Percentiles rank a stretch among this genome's conserved stretches.
Evolutionary conservation across 2,888 invertebrate genomes (phyloP).

Genomic region (Brachylomia viminalis): DNA sequence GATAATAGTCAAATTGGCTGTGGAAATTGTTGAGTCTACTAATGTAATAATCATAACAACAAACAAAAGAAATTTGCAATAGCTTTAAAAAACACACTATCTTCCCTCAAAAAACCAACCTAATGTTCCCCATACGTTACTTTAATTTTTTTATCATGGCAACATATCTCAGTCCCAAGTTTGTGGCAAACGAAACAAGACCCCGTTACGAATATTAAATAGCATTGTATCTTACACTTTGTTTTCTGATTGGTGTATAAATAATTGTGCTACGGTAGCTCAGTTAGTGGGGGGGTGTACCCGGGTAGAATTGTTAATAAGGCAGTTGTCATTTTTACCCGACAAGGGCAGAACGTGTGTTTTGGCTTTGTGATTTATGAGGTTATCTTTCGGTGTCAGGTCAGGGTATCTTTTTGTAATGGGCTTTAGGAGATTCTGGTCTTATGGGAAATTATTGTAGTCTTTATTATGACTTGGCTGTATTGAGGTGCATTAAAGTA

Average conservation of each 20-base stretch:
- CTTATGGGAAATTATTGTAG: background rate
- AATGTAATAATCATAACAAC: background rate
- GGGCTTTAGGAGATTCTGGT: background rate
- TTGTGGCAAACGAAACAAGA: slow-evolving; percentile 56
- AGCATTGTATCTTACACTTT: slow-evolving; percentile 61
- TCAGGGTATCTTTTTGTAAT: slow-evolving; percentile 30
- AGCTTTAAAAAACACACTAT: background rate
- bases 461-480: background rate
- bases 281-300: slow-evolving; percentile 36
- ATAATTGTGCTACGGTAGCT: slow-evolving; percentile 54
- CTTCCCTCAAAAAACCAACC: background rate
- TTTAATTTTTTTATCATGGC: slow-evolving; percentile 43
- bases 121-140: slow-evolving; percentile 12
- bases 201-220: slow-evolving; percentile 68
- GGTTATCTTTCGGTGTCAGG: slow-evolving; percentile 34
- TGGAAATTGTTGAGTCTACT: background rate
- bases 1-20: background rate
- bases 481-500: background rate
- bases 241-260: slow-evolving; percentile 66
- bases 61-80: background rate
- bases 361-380: slow-evolving; percentile 41
- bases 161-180: slow-evolving; percentile 33
- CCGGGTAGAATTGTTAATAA: slow-evolving; percentile 48
- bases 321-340: slow-evolving; percentile 49
- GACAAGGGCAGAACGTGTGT: slow-evolving; percentile 35